phyloP scores from a whole-genome alignment of 2,797 vertebrate genomes.

The Astyanax mexicanus region DNA sequence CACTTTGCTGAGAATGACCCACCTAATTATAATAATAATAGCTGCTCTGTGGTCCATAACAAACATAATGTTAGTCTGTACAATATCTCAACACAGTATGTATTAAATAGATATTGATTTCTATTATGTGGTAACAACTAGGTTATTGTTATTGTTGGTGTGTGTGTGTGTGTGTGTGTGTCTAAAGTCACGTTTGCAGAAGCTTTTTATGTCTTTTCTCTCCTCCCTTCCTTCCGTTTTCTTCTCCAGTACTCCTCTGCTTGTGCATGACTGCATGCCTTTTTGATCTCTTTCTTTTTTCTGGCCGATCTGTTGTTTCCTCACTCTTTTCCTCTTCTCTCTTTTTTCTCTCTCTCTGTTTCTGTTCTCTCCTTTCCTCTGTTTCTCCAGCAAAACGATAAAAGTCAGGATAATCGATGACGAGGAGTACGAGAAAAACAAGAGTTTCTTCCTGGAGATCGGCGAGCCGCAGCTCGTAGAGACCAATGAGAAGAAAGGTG shows the following conservation, averaged over 20 bases:
- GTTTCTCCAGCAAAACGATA: constrained; percentile 95
- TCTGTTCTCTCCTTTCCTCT: constrained; percentile 73
- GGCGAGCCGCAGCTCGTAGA: constrained; percentile 95
- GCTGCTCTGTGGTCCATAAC: too few species aligned
- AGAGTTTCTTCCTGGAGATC: constrained; percentile 99
- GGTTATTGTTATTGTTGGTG: background rate
- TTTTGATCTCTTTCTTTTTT: constrained; percentile 45
- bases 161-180: constrained; percentile 26
- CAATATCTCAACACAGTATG: background rate
- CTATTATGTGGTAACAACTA: background rate
- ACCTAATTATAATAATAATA: too few species aligned
- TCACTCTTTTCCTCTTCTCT: constrained; percentile 81
- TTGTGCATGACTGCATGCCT: constrained; percentile 52
- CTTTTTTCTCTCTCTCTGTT: constrained; percentile 83
- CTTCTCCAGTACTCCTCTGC: constrained; percentile 18
- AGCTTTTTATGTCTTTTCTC: background rate
- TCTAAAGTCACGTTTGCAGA: background rate
- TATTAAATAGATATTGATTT: background rate
- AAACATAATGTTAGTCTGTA: background rate
- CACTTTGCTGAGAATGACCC: too few species aligned
- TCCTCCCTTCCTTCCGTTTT: background rate
- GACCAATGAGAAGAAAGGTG: constrained; percentile 98
- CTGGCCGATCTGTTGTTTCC: constrained; percentile 63
- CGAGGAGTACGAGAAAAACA: constrained; percentile 99
- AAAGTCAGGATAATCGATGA: constrained; percentile 98